Evolutionary conservation across 2,113 vertebrate species (phyloP).

Genomic region (Hylia prasina): DNA sequence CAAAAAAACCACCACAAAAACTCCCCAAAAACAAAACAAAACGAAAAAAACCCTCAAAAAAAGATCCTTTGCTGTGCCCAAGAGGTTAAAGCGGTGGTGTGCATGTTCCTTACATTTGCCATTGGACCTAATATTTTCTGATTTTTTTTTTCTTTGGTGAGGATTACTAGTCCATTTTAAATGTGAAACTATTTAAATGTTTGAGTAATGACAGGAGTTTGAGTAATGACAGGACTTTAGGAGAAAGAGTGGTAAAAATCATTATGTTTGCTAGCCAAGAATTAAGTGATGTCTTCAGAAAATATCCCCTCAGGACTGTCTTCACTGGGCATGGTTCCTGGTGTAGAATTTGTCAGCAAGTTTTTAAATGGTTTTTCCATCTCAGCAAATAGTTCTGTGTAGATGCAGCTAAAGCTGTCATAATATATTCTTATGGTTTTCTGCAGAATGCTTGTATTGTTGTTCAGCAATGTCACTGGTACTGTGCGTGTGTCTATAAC

Average conservation of each 20-base stretch:
- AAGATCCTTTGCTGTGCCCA: not conserved
- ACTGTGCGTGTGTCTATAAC: fast-evolving
- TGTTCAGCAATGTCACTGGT: not conserved
- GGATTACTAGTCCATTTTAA: not conserved
- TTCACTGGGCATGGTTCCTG: not conserved
- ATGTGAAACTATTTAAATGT: not conserved
- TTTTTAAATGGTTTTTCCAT: not conserved
- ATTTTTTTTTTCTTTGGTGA: not conserved
- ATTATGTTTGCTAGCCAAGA: not conserved
- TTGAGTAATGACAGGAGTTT: not conserved
- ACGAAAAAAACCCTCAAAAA: fast-evolving
- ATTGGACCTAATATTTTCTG: not conserved
- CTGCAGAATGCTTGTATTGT: not conserved
- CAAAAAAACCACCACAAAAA: no score
- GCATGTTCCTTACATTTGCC: not conserved
- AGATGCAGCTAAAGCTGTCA: not conserved
- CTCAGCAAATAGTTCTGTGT: not conserved
- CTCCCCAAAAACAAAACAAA: no score
- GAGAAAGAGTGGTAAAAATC: not conserved
- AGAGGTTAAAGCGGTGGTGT: not conserved
- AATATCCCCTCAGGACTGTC: not conserved
- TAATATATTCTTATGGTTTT: not conserved
- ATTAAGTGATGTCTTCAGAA: not conserved
- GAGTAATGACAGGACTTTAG: not conserved
- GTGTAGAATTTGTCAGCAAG: not conserved